phyloP scores from a whole-genome alignment of 2,888 invertebrate species.

The Apamea epomidion region DNA sequence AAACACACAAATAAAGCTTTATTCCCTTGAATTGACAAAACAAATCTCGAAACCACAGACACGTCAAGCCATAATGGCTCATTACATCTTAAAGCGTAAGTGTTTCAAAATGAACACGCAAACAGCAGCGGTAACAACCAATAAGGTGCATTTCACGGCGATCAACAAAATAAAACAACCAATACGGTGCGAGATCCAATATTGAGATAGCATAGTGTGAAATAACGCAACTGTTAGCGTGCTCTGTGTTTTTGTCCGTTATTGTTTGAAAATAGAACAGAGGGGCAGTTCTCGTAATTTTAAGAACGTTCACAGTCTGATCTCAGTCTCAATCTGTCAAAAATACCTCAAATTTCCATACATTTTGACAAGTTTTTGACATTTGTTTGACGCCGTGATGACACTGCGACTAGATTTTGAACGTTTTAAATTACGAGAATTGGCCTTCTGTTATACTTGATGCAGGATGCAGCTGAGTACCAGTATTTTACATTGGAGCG shows the following conservation, averaged over 20 bases:
- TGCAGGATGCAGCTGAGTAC: too few relatives aligned
- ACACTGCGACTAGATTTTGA: too few relatives aligned
- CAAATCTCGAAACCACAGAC: neutral
- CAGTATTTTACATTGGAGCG: too few relatives aligned
- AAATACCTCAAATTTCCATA: too few relatives aligned
- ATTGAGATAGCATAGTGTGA: constrained; percentile 47
- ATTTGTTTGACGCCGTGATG: too few relatives aligned
- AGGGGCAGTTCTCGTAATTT: too few relatives aligned
- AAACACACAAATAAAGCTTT: neutral
- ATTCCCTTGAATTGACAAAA: neutral
- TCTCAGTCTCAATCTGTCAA: too few relatives aligned
- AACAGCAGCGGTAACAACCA: constrained; percentile 14
- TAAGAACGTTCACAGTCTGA: too few relatives aligned
- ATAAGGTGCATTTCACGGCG: constrained; percentile 25
- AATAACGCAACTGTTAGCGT: constrained; percentile 50
- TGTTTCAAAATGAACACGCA: constrained; percentile 38
- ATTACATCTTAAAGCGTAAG: constrained; percentile 33
- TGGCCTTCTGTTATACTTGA: too few relatives aligned
- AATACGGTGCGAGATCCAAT: constrained; percentile 49
- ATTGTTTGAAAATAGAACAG: constrained; percentile 43
- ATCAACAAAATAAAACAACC: constrained; percentile 46
- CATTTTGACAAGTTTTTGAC: too few relatives aligned
- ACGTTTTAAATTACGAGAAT: too few relatives aligned
- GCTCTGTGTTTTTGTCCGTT: constrained; percentile 44
- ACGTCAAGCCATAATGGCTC: constrained; percentile 1